Evolutionary conservation across 2,888 invertebrate genomes (phyloP), one percentile per base, ranked within the genome.

Genomic region (Allolobophora icterica): DNA sequence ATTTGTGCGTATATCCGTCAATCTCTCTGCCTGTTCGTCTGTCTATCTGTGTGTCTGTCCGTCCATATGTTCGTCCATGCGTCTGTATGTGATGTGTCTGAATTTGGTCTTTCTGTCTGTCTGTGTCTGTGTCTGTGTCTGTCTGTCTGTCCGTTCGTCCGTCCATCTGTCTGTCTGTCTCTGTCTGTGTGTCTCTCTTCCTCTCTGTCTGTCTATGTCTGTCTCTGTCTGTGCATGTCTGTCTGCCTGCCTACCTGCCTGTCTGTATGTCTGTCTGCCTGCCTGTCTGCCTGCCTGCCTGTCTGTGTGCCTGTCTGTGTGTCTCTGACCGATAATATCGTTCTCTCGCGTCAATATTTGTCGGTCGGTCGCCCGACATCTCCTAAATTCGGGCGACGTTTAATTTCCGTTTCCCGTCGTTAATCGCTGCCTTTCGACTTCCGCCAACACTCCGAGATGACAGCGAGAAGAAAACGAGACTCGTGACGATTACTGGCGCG

Each of bases 371-470:
- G 21, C 0, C 34, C 87, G 87, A 33, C 24, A 34, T 87, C 71
- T 38, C 87, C 35, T 87, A 87, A 35, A 87, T 87, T 35, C 87
- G 87, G 87, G 34, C 24, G 35, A 38, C 87, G 87, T 38, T 33
- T 87, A 87, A 87, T 87, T 87, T 87, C 87, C 87, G 87, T 38
- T 34, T 87, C 87, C 87, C 4, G 35, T 87, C 87, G 87, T 35
- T 87, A 35, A 87, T 87, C 87, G 71, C 71, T 71, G 30, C 71
- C 71, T 8, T 71, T 71, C 71, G n/a, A 71, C 71, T 71, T 71
- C 71, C 71, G 71, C 30, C 71, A 13, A 71, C n/a, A 71, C 71
- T 71, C 71, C 8, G 71, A 71, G 71, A 71, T n/a, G 71, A 71
- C 71, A 71, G n/a, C 71, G 71, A n/a, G 71, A 71, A 71, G 71